These are phyloP conservation scores for Drosophila stalkeri DNA, from an alignment of 2,888 invertebrate species.

Conservation along the genomic window DNA sequence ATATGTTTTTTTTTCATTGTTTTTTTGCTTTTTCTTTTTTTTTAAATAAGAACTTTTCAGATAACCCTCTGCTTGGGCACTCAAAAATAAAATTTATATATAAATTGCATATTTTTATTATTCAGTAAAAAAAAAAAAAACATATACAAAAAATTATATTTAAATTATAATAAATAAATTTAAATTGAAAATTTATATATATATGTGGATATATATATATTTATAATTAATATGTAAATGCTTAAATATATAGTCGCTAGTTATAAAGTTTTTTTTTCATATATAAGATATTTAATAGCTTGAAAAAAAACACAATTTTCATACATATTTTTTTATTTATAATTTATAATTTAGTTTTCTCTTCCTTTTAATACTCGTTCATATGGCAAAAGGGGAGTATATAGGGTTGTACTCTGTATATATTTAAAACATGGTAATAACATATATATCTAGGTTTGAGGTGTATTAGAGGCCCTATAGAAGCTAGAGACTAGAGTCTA, in stretches of 20 bases:
- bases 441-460: not conserved
- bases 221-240: constrained; percentile 20
- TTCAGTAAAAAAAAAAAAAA: constrained; percentile 31
- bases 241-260: constrained; percentile 50
- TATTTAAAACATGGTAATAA: not conserved
- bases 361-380: constrained; percentile 5
- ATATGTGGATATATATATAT: not conserved
- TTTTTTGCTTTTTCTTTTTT: too few relatives aligned
- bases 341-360: not conserved
- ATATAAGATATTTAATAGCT: constrained; percentile 46
- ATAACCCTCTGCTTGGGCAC: constrained; percentile 11
- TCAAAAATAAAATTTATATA: constrained; percentile 1
- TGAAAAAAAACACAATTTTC: constrained; percentile 42
- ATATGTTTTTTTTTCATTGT: not conserved
- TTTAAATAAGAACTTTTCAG: not conserved
- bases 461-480: not conserved
- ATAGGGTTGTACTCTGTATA: not conserved
- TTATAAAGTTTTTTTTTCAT: constrained; percentile 25
- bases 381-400: not conserved
- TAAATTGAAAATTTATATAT: not conserved
- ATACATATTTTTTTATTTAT: constrained; percentile 23
- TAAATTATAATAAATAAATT: constrained; percentile 27
- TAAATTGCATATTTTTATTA: constrained; percentile 55
- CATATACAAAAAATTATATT: constrained; percentile 3
- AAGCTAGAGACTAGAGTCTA: not conserved